These are phyloP conservation scores for Gari tellinella DNA, from an alignment of 2,888 invertebrate species.

Conservation along the genomic window DNA sequence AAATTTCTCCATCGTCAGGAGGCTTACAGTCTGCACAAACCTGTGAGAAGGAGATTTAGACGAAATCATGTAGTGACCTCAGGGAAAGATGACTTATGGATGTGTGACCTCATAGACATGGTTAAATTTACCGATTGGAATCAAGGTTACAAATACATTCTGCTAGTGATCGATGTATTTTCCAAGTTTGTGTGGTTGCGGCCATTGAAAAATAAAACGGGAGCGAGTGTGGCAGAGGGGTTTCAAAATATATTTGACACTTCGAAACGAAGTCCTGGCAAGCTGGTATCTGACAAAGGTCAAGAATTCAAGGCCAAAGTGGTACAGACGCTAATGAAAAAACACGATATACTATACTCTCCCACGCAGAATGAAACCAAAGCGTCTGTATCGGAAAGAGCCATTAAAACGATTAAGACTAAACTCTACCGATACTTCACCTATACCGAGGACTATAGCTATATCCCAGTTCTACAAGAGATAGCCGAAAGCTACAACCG, in stretches of 20 bases:
- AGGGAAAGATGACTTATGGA: constrained; percentile 55
- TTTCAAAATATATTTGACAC: neutral
- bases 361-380: constrained; percentile 35
- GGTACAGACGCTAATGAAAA: constrained; percentile 33
- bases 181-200: constrained; percentile 12
- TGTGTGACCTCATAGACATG: constrained; percentile 42
- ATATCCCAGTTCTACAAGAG: constrained; percentile 63
- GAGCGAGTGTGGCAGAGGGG: neutral
- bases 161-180: neutral
- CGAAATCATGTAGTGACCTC: constrained; percentile 20
- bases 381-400: constrained; percentile 21
- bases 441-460: constrained; percentile 61
- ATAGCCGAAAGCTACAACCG: constrained; percentile 49
- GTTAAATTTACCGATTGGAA: neutral
- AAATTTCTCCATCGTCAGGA: constrained; percentile 51
- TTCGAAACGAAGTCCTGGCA: too few relatives aligned
- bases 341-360: constrained; percentile 14
- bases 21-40: constrained; percentile 46
- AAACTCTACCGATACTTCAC: constrained; percentile 13
- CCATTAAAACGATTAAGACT: constrained; percentile 27
- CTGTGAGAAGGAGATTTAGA: too few relatives aligned
- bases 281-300: constrained; percentile 1
- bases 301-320: constrained; percentile 25
- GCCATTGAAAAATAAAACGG: constrained; percentile 9
- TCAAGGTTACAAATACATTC: constrained; percentile 1